Percentiles rank a stretch among this genome's conserved stretches.
These are phyloP conservation scores for Anomalospiza imberbis DNA, from an alignment of 2,797 vertebrate species.

Conservation along the genomic window DNA sequence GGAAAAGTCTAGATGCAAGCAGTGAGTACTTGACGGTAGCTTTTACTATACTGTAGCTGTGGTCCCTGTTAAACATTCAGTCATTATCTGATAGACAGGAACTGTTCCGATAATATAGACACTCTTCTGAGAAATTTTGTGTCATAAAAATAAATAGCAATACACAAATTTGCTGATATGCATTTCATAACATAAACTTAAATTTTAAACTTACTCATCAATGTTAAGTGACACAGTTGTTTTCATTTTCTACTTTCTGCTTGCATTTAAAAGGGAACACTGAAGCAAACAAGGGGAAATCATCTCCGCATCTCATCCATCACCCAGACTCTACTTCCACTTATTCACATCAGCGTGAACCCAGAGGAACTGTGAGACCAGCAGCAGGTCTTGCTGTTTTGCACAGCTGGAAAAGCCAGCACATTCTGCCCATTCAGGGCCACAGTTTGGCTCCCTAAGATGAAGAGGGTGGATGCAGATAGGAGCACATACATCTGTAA, in stretches of 20 bases:
- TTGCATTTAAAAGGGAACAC: background rate
- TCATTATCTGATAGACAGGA: background rate
- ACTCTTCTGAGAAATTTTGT: background rate
- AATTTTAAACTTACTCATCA: background rate
- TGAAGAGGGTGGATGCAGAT: background rate
- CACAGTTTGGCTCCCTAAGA: background rate
- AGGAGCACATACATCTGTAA: background rate
- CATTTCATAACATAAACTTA: background rate
- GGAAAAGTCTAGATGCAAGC: background rate
- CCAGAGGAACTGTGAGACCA: background rate
- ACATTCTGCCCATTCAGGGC: background rate
- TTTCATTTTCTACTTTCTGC: background rate
- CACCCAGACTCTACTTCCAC: background rate
- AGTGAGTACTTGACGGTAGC: background rate
- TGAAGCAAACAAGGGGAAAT: background rate
- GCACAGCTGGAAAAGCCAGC: background rate
- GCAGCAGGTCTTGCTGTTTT: background rate
- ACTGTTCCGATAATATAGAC: background rate
- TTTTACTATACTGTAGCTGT: background rate
- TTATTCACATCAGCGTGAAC: background rate
- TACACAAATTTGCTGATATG: background rate
- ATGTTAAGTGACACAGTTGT: background rate
- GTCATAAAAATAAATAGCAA: background rate
- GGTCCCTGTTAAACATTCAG: background rate
- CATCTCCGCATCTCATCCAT: fast-evolving